Conservation (phyloP, 2,797 vertebrate species). For the Falco novaeseelandiae region DNA sequence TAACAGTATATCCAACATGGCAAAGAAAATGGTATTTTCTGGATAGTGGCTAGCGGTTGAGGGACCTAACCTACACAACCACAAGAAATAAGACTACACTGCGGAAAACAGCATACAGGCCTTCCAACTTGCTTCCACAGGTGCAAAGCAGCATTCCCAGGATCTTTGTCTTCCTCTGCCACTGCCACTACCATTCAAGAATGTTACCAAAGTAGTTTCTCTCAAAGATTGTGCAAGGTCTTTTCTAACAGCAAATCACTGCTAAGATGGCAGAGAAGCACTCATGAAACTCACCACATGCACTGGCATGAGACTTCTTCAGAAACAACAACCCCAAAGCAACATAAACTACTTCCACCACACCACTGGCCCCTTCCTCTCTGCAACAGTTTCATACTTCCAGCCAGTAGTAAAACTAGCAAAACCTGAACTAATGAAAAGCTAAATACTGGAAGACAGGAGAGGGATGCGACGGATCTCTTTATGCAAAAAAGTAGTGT, state of each 20-base stretch:
- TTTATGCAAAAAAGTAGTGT: background rate
- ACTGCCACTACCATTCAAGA: background rate
- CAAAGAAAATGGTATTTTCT: background rate
- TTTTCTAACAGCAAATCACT: background rate
- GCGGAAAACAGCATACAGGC: background rate
- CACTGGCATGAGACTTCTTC: background rate
- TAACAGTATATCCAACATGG: background rate
- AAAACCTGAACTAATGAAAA: background rate
- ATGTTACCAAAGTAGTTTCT: background rate
- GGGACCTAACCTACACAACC: background rate
- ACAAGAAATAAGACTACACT: background rate
- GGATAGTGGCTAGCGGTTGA: background rate
- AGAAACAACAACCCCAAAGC: background rate
- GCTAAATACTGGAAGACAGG: background rate
- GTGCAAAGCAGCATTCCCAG: background rate
- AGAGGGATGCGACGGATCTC: background rate
- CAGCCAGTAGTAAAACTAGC: background rate
- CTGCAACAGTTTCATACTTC: background rate
- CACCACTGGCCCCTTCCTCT: background rate
- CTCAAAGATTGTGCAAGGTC: background rate
- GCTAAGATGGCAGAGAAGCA: background rate
- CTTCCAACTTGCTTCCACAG: background rate
- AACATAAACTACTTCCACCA: background rate
- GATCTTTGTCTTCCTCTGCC: background rate
- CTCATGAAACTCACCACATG: background rate